Evolutionary conservation across 1,140 invertebrate species (phyloP), one percentile per base, ranked within the genome.

Genomic region (Marisa cornuarietis): DNA sequence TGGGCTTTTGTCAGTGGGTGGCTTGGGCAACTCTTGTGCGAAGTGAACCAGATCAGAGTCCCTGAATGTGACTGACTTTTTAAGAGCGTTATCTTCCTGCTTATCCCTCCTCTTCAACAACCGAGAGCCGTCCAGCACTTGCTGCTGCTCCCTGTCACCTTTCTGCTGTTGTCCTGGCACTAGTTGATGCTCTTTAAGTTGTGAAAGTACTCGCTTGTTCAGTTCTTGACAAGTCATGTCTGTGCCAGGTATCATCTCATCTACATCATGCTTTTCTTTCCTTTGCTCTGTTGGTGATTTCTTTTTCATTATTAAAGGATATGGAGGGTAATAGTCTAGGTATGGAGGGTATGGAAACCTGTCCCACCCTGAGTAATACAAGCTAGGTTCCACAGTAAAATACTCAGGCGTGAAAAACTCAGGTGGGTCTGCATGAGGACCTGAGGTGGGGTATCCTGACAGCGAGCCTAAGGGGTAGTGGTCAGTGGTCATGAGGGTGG

Each of bases 221-320:
- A 90, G 74, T 62, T 90, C 84, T 54, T 83, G 69, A 63, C 82
- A 54, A 11, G 87, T 89, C 54, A 89, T 71, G 20, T 85, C 76
- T 26, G 87, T 90, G 61, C 87, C 88, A 65, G 88, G 89, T 68
- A 86, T 87, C 6, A 85, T 31, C 20, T 78, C 75, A 51, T 80
- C 68, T 26, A 80, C 65, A 31, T 87, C 83, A 61, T 54, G 16
- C 20, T 14, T 51, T 71, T 51, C 20, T n/a, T 73, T 52, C 66
- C 26, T 49, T 65, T 20, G 63, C 72, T 69, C 24, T 22, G 52
- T 62, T 54, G 71, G 66, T 58, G 71, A 66, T 66, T 74, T 73
- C 11, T 73, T 79, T 0, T 73, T 65, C 14, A 80, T 77, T n/a
- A 83, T 76, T 22, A 83, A 79, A 13, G 79, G 81, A 73, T 86